Evolutionary conservation across 64 coral and sea anemone genomes (phyloP).

Genomic region (Pachyseris speciosa): DNA sequence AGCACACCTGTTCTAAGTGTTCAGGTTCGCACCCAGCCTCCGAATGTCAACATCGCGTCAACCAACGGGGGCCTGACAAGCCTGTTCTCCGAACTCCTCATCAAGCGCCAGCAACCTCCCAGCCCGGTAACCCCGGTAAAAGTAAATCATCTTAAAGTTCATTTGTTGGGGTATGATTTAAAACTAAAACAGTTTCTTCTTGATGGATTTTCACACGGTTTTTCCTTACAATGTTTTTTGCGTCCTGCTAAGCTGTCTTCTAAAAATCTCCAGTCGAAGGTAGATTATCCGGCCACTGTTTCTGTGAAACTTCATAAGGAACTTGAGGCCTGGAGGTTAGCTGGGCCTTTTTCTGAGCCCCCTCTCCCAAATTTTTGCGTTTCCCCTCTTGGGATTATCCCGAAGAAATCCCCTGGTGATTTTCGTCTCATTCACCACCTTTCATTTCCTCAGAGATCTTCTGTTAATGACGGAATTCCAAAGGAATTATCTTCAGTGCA

Average conservation of each 20-base stretch:
- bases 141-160: neutral
- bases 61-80: too few relatives aligned
- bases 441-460: slow-evolving; percentile 1
- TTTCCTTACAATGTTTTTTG: slow-evolving; percentile 4
- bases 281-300: neutral
- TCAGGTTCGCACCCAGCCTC: too few relatives aligned
- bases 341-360: neutral
- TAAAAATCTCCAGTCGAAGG: slow-evolving; percentile 1
- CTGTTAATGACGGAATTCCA: slow-evolving; percentile 29
- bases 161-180: neutral
- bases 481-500: slow-evolving; percentile 7
- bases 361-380: neutral
- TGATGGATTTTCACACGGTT: slow-evolving; percentile 36
- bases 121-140: slow-evolving; percentile 43
- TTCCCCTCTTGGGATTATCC: neutral
- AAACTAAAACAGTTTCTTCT: neutral
- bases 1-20: too few relatives aligned
- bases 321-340: neutral
- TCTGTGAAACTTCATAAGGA: neutral
- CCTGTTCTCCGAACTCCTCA: too few relatives aligned
- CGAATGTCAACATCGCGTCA: too few relatives aligned
- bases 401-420: neutral
- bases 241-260: neutral
- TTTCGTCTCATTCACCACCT: slow-evolving; percentile 35
- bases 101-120: too few relatives aligned